Percentiles rank a stretch among this genome's conserved stretches.
phyloP scores from a whole-genome alignment of 2,797 vertebrate species.

The Loriculus beryllinus region DNA sequence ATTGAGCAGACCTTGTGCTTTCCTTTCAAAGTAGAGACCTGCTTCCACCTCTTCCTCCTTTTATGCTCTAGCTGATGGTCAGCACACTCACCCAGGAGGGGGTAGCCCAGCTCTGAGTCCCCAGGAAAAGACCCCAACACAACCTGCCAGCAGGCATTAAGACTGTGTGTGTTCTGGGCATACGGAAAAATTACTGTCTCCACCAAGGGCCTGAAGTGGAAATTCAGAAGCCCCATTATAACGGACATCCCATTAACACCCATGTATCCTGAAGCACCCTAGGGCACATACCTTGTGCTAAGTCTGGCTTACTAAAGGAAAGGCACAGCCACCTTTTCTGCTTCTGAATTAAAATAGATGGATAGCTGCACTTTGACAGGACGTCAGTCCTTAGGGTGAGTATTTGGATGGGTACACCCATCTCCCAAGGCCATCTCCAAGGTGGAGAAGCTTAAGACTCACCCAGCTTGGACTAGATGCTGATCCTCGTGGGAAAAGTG shows the following conservation, averaged over 20 bases:
- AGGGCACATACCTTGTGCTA: neutral
- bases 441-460: neutral
- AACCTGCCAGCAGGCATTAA: neutral
- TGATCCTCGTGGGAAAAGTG: neutral
- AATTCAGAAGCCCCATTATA: neutral
- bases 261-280: neutral
- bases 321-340: neutral
- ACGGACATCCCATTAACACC: neutral
- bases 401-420: accelerated
- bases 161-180: neutral
- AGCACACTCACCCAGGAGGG: accelerated
- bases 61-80: accelerated
- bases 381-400: neutral
- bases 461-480: neutral
- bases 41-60: neutral
- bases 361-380: neutral
- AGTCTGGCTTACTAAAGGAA: neutral
- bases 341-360: neutral
- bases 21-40: neutral
- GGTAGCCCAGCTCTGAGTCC: neutral
- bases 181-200: neutral
- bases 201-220: neutral
- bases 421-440: neutral
- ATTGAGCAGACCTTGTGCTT: neutral
- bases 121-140: neutral